Evolutionary conservation across 2,113 vertebrate species (phyloP).

Genomic region (Pristiophorus japonicus): DNA sequence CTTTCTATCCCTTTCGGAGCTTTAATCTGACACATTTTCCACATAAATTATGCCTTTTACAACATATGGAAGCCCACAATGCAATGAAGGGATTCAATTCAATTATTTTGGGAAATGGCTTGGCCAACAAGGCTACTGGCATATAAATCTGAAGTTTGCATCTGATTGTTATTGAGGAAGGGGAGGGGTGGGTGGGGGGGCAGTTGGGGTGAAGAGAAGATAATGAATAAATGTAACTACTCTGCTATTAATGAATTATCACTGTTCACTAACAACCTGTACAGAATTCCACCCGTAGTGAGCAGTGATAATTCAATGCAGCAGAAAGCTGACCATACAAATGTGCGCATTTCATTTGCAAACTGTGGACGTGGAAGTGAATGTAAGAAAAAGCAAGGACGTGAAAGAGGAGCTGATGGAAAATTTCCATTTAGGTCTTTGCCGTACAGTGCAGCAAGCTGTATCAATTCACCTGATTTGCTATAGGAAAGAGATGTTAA

Average conservation of each 20-base stretch:
- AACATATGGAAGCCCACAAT: background rate
- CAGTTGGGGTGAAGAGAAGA: background rate
- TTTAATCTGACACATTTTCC: background rate
- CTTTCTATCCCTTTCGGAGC: background rate
- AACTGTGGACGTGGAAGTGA: background rate
- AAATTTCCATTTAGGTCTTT: background rate
- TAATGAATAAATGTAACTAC: background rate
- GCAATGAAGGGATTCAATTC: background rate
- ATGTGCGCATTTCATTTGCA: background rate
- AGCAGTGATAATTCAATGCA: background rate
- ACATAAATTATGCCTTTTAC: constrained; percentile 7
- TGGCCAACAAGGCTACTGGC: background rate
- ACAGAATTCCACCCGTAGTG: background rate
- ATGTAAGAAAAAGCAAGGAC: background rate
- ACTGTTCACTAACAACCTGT: background rate
- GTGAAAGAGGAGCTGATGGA: background rate
- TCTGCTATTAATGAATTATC: constrained; percentile 9
- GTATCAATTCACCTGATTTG: constrained; percentile 49
- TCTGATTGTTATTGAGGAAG: background rate
- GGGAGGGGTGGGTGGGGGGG: no score
- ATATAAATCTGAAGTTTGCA: background rate
- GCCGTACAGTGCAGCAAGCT: background rate
- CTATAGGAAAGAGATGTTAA: constrained; percentile 48
- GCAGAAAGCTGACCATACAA: background rate
- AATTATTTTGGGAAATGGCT: constrained; percentile 30